Percentiles rank a stretch among this genome's conserved stretches.
Conservation (phyloP, 2,113 vertebrate species). For the Drymodes brunneopygia region DNA sequence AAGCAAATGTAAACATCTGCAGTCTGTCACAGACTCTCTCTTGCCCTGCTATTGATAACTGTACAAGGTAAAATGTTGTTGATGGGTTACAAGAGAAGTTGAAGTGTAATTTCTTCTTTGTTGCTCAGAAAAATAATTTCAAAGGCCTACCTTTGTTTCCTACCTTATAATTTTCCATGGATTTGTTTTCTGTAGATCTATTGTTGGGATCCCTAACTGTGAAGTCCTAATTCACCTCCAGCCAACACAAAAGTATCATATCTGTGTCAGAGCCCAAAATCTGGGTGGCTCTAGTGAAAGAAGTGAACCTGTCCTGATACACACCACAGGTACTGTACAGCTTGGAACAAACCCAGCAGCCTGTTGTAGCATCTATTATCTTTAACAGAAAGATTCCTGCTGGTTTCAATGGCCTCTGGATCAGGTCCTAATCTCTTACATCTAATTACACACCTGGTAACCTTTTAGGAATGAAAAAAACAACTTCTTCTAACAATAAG, state of each 20-base stretch:
- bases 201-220: slow-evolving; percentile 90
- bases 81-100: neutral
- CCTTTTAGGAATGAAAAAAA: neutral
- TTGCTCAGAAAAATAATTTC: neutral
- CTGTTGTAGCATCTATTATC: neutral
- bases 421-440: neutral
- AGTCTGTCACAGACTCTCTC: neutral
- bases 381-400: neutral
- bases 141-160: neutral
- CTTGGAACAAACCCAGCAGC: neutral
- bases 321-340: slow-evolving; percentile 80
- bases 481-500: neutral
- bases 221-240: slow-evolving; percentile 89
- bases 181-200: slow-evolving; percentile 73
- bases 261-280: slow-evolving; percentile 86
- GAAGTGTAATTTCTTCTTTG: neutral
- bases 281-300: slow-evolving; percentile 85
- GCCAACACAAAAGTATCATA: slow-evolving; percentile 70
- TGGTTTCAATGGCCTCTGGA: neutral
- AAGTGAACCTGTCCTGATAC: slow-evolving; percentile 74
- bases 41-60: neutral
- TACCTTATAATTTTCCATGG: neutral
- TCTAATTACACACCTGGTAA: slow-evolving; percentile 3
- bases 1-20: neutral
- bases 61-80: neutral